Conservation (phyloP, 2,888 invertebrate species). For the Polydrusus tereticollis region DNA sequence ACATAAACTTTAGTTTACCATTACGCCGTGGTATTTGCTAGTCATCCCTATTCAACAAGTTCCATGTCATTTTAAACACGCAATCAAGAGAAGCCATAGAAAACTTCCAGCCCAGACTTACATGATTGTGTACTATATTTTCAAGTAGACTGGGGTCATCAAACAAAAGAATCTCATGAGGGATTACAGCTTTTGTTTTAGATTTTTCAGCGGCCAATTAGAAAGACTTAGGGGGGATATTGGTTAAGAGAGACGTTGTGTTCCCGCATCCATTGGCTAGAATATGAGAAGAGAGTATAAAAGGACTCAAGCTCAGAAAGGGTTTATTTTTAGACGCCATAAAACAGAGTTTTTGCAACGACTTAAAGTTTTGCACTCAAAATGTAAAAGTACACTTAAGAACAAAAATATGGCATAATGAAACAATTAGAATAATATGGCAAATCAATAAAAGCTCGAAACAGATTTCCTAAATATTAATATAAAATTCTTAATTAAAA, state of each 20-base stretch:
- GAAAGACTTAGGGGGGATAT: conserved; percentile 2
- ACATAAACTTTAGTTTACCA: conserved; percentile 41
- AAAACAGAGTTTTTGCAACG: background rate
- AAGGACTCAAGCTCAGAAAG: background rate
- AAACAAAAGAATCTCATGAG: conserved; percentile 42
- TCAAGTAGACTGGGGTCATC: conserved; percentile 39
- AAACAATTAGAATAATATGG: no score
- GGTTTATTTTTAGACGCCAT: background rate
- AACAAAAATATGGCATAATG: no score
- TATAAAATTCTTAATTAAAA: no score
- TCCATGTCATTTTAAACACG: conserved; percentile 40
- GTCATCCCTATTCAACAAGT: conserved; percentile 47
- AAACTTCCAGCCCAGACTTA: conserved; percentile 46
- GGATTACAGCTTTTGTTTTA: conserved; percentile 41
- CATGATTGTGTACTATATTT: conserved; percentile 43
- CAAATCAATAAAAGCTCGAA: no score
- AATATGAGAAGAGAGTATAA: background rate
- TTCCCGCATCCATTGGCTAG: background rate
- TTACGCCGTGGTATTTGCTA: conserved; percentile 36
- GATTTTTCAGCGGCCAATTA: conserved; percentile 39
- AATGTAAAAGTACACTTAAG: no score
- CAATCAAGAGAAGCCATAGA: conserved; percentile 48
- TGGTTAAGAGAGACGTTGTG: background rate
- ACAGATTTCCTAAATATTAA: no score
- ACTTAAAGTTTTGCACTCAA: no score